These are phyloP conservation scores for Lasioglossum villosulum DNA, from an alignment of 2,888 invertebrate species.

Conservation along the genomic window DNA sequence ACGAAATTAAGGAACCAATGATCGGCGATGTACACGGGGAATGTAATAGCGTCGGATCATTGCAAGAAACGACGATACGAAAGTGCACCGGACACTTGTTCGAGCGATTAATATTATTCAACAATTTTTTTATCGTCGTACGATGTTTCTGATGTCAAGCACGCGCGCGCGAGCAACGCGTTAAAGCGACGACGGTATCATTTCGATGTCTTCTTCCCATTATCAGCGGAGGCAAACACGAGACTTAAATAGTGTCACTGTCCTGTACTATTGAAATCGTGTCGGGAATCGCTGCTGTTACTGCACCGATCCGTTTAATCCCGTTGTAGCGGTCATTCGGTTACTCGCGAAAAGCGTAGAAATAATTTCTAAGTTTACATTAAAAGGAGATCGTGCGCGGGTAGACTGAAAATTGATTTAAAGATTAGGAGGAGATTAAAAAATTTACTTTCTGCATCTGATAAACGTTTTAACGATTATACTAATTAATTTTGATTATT, in stretches of 20 bases:
- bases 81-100: not conserved
- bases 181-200: not conserved
- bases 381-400: not conserved
- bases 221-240: conserved; percentile 18
- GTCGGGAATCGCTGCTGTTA: not conserved
- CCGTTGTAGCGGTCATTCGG: not conserved
- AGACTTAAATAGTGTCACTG: conserved; percentile 24
- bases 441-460: not conserved
- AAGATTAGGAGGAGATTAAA: too few relatives aligned
- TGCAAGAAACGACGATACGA: not conserved
- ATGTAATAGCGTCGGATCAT: not conserved
- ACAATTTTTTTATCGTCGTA: not conserved
- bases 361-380: not conserved
- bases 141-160: not conserved
- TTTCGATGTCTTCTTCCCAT: conserved; percentile 23
- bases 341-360: not conserved
- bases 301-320: not conserved
- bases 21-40: not conserved
- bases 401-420: not conserved
- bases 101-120: not conserved
- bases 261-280: conserved; percentile 8
- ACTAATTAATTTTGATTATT: not conserved
- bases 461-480: too few relatives aligned
- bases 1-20: conserved; percentile 12
- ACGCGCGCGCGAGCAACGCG: not conserved